A percentile compares a stretch with the other conserved stretches of the same genome.
phyloP scores from a whole-genome alignment of 2,888 invertebrate genomes.

The Hesperia comma region DNA sequence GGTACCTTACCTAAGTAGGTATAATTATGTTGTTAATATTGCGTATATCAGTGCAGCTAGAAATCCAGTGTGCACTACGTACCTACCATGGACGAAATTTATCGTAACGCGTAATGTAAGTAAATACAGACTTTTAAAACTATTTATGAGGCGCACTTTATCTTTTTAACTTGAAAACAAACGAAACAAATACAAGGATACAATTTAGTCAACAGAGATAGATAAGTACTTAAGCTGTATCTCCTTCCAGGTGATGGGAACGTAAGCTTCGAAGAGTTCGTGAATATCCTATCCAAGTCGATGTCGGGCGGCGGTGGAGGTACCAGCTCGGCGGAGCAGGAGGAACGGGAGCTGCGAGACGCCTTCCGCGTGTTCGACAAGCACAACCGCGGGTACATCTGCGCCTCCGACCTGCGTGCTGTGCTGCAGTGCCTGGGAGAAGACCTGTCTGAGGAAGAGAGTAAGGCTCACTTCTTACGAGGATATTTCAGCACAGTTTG shows the following conservation, averaged over 20 bases:
- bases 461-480: slow-evolving; percentile 77
- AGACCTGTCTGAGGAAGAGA: slow-evolving; percentile 94
- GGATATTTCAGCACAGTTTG: no score
- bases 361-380: slow-evolving; percentile 96
- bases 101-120: no score
- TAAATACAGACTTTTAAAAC: no score
- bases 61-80: no score
- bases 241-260: slow-evolving; percentile 89
- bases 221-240: no score
- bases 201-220: no score
- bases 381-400: slow-evolving; percentile 95
- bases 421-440: slow-evolving; percentile 95
- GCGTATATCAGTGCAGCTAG: background rate
- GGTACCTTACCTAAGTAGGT: no score
- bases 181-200: no score
- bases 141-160: no score
- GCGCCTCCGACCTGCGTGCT: slow-evolving; percentile 93
- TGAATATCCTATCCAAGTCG: slow-evolving; percentile 91
- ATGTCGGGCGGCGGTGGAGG: slow-evolving; percentile 85
- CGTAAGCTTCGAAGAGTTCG: slow-evolving; percentile 94
- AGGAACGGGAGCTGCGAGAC: slow-evolving; percentile 92
- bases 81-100: no score
- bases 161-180: no score
- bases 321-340: slow-evolving; percentile 88
- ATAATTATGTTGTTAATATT: background rate